Evolutionary conservation across 2,113 vertebrate species (phyloP), one percentile per base, ranked within the genome.

Genomic region (Lota lota): DNA sequence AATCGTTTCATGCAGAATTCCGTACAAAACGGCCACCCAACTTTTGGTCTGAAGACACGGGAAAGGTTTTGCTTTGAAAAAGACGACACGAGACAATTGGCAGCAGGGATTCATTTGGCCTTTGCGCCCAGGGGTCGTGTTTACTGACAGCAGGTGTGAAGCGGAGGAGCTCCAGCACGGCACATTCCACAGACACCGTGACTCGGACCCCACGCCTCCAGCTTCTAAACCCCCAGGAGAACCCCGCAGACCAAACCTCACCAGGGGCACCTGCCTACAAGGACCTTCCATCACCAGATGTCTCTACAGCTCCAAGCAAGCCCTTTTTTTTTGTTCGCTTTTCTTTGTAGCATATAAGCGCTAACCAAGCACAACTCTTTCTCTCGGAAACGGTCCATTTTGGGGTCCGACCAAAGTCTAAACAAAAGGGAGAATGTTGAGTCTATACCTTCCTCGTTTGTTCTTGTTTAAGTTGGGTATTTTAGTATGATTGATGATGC

Each of bases 211-310:
- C 67, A 54, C 22, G 17, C 22, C 66, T 28, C 28, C 58, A 24
- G 28, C 63, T 40, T 28, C 1, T 22, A 33, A 62, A 58, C 40
- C 40, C 40, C 10, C 40, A 21, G 33, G 6, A 36, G 62, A 70
- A 59, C 22, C 22, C 28, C 28, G 64, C 59, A 79, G 77, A 81
- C 79, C 61, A 74, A 74, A 79, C 14, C 74, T 77, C 82, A 79
- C 74, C 66, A 53, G 51, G 60, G 64, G 22, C 28, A 36, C 64
- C 50, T 53, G 66, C n/a, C 10, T 12, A 47, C 28, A 66, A 72
- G 64, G 51, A 47, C 64, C 16, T 21, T 47, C 68, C 40, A 53
- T 63, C 20, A 24, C 60, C 65, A 57, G 20, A 40, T 63, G 20
- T 12, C 53, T 8, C 1, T n/a, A n/a, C 33, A 6, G 28, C 28